Evolutionary conservation across 2,888 invertebrate species (phyloP).

Genomic region (Metopia argyrocephala): DNA sequence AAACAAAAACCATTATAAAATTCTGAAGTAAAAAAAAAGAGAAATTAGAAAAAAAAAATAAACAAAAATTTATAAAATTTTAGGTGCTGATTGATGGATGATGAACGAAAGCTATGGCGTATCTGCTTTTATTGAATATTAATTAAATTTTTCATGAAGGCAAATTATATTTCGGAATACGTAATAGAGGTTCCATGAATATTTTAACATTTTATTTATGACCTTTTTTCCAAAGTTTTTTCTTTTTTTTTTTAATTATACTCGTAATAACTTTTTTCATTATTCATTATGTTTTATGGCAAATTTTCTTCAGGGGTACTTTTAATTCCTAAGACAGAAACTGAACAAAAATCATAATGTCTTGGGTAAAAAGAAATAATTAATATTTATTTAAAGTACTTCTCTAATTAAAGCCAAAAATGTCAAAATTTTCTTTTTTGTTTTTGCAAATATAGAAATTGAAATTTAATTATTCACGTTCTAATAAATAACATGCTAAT

Average conservation of each 20-base stretch:
- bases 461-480: slow-evolving; percentile 22
- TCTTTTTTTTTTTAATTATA: background rate
- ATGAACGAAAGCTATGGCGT: slow-evolving; percentile 30
- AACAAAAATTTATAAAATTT: slow-evolving; percentile 18
- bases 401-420: slow-evolving; percentile 17
- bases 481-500: slow-evolving; percentile 43
- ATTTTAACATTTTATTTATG: slow-evolving; percentile 55
- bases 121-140: slow-evolving; percentile 57
- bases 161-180: background rate
- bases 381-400: slow-evolving; percentile 50
- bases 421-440: slow-evolving; percentile 13
- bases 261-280: no score
- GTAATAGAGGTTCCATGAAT: slow-evolving; percentile 27
- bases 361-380: slow-evolving; percentile 21
- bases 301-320: background rate
- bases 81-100: slow-evolving; percentile 51
- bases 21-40: background rate
- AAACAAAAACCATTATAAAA: slow-evolving; percentile 3
- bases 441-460: slow-evolving; percentile 11
- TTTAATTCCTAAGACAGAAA: slow-evolving; percentile 40
- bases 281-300: no score
- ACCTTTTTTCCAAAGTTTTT: slow-evolving; percentile 30
- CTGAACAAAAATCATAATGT: background rate
- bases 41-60: background rate
- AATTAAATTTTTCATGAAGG: slow-evolving; percentile 54